phyloP scores from a whole-genome alignment of 2,888 invertebrate genomes.

The Petrolisthes cinctipes region DNA sequence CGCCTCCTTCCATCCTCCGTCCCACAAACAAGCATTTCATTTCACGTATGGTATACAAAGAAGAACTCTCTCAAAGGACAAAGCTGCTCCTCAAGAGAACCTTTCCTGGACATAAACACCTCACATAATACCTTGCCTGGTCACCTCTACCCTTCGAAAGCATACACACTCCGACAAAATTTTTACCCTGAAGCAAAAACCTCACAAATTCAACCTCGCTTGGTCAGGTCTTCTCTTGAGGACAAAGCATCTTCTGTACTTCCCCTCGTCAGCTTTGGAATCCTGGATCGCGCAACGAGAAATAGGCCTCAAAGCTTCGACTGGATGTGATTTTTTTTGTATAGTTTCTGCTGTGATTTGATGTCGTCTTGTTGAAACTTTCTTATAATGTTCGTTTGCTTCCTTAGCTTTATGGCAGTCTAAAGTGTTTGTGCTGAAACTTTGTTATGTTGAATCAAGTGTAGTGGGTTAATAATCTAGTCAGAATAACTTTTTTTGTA shows the following conservation, averaged over 20 bases:
- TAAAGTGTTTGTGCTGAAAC: constrained; percentile 11
- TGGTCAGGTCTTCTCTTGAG: too few relatives aligned
- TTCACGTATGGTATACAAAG: too few relatives aligned
- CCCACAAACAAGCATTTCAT: too few relatives aligned
- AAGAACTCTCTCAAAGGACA: too few relatives aligned
- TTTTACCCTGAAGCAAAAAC: too few relatives aligned
- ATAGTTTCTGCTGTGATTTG: constrained; percentile 38
- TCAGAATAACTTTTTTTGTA: constrained; percentile 45
- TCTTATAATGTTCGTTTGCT: not conserved
- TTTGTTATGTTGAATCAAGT: constrained; percentile 23
- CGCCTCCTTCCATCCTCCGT: not conserved
- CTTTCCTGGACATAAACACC: too few relatives aligned
- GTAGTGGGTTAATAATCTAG: constrained; percentile 35
- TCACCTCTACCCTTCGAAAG: too few relatives aligned
- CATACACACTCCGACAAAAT: too few relatives aligned
- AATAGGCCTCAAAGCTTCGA: constrained; percentile 20
- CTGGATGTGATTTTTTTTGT: constrained; percentile 22
- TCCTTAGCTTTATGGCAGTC: constrained; percentile 14
- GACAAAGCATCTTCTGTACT: not conserved
- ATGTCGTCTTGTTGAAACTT: constrained; percentile 41
- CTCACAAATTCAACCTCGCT: too few relatives aligned
- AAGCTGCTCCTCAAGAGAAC: too few relatives aligned
- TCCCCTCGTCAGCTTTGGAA: constrained; percentile 13
- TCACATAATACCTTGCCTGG: too few relatives aligned
- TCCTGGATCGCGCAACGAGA: constrained; percentile 49